Conservation (phyloP, 2,113 vertebrate genomes). For the Pimephales promelas region DNA sequence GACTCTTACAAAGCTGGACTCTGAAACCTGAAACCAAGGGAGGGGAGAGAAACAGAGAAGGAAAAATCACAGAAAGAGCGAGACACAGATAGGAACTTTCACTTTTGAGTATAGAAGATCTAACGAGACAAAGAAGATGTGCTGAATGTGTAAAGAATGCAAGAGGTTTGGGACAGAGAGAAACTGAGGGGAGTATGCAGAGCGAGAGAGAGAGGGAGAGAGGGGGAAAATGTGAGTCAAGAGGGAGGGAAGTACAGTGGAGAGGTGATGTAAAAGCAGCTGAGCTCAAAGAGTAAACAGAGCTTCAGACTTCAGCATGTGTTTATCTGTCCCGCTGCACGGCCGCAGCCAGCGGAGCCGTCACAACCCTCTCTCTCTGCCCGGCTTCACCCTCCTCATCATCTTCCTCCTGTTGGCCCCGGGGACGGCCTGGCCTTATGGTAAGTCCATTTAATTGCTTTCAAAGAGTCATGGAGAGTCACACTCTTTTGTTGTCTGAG, state of each 20-base stretch:
- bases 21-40: slow-evolving; percentile 75
- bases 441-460: slow-evolving; percentile 60
- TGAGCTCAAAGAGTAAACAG: slow-evolving; percentile 84
- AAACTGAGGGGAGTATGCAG: neutral
- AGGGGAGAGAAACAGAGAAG: slow-evolving; percentile 23
- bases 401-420: slow-evolving; percentile 64
- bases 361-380: slow-evolving; percentile 58
- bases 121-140: slow-evolving; percentile 51
- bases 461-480: neutral
- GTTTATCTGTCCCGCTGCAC: slow-evolving; percentile 67
- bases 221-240: slow-evolving; percentile 43
- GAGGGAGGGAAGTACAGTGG: slow-evolving; percentile 34
- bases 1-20: slow-evolving; percentile 63
- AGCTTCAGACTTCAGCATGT: slow-evolving; percentile 79
- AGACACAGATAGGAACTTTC: neutral
- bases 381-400: slow-evolving; percentile 68
- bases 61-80: neutral
- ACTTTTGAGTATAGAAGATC: slow-evolving; percentile 26
- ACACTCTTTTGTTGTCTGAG: slow-evolving; percentile 48
- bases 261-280: slow-evolving; percentile 76
- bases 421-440: slow-evolving; percentile 72
- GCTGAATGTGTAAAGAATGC: slow-evolving; percentile 28
- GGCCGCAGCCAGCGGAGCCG: slow-evolving; percentile 65
- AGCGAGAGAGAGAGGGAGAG: slow-evolving; percentile 54
- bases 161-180: slow-evolving; percentile 3